A percentile compares a stretch with the other conserved stretches of the same genome.
Conservation (phyloP, 2,113 vertebrate genomes). For the Microcebus murinus region DNA sequence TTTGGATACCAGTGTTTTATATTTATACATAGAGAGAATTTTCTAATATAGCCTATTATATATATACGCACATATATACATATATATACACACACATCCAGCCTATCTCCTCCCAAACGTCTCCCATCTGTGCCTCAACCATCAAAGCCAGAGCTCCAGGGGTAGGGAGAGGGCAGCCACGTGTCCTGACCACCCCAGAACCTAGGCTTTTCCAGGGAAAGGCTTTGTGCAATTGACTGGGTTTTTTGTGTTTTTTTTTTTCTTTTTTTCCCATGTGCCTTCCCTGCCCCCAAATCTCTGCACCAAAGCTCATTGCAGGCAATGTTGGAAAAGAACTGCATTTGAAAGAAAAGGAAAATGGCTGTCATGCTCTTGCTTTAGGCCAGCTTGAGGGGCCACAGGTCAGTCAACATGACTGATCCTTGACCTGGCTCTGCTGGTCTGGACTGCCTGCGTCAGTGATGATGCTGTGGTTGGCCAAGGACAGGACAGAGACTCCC, state of each 20-base stretch:
- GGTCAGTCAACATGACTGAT: background rate
- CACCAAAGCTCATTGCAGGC: conserved; percentile 72
- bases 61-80: background rate
- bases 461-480: background rate
- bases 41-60: conserved; percentile 78
- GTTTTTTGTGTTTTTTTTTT: background rate
- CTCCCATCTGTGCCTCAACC: conserved; percentile 48
- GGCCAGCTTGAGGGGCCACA: background rate
- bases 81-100: background rate
- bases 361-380: conserved; percentile 16
- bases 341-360: conserved; percentile 67
- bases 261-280: background rate
- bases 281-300: conserved; percentile 32
- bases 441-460: background rate
- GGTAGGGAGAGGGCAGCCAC: background rate
- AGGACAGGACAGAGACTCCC: background rate
- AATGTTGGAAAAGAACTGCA: conserved; percentile 68
- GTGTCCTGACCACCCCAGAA: background rate
- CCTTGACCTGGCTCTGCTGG: background rate
- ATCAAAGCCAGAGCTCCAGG: background rate
- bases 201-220: conserved; percentile 37
- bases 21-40: conserved; percentile 79
- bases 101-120: conserved; percentile 2
- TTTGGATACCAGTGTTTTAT: conserved; percentile 81
- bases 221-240: conserved; percentile 40